phyloP scores from a whole-genome alignment of 2,888 invertebrate genomes.

The Drosophila silvestris region DNA sequence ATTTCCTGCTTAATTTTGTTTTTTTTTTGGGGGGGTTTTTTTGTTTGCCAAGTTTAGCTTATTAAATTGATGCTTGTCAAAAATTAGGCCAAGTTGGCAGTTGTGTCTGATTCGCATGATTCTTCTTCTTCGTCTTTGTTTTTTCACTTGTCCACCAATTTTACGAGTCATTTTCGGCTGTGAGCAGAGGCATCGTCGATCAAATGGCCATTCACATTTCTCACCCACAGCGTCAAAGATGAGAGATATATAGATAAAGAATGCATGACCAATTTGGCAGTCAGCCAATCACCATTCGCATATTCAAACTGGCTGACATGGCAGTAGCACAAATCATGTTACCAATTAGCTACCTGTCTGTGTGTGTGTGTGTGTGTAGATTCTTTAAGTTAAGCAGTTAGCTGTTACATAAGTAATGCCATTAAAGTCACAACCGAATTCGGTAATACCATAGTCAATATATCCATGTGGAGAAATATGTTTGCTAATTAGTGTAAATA shows the following conservation, averaged over 20 bases:
- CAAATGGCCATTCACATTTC: constrained; percentile 6
- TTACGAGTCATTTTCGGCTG: constrained; percentile 4
- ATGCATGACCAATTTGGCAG: constrained; percentile 6
- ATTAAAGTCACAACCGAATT: neutral
- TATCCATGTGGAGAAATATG: neutral
- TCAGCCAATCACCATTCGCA: neutral
- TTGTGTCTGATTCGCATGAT: constrained; percentile 4
- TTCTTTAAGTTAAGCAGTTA: neutral
- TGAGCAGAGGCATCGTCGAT: constrained; percentile 2
- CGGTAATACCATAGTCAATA: neutral
- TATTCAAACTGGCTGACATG: neutral
- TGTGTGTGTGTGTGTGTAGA: constrained; percentile 12
- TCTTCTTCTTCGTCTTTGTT: neutral
- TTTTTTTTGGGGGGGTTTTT: neutral
- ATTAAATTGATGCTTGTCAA: constrained; percentile 9
- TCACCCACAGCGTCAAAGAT: constrained; percentile 15
- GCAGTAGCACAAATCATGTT: constrained; percentile 29
- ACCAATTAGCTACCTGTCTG: constrained; percentile 30
- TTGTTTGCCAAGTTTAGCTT: constrained; percentile 7
- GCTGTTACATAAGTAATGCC: neutral
- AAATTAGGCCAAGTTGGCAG: neutral
- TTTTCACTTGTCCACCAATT: neutral
- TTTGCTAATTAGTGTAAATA: neutral
- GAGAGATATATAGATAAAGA: constrained; percentile 2
- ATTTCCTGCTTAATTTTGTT: neutral